Evolutionary conservation across 2,113 vertebrate genomes (phyloP), one percentile per base, ranked within the genome.

Genomic region (Caretta caretta): DNA sequence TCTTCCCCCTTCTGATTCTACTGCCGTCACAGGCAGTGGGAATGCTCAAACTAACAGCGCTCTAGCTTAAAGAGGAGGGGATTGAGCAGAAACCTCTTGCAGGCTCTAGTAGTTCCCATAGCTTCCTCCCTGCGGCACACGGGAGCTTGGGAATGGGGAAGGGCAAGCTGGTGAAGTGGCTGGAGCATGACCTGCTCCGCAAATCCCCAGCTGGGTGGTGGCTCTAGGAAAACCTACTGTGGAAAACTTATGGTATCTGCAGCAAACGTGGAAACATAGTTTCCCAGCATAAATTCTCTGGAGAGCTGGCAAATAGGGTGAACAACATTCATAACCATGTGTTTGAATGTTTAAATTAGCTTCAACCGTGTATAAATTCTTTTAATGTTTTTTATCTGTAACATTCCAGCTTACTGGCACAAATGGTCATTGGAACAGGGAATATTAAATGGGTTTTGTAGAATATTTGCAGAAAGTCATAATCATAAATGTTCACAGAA

Each of bases 1-100:
- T 35, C 53, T 96, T 95, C 93, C 87, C 81, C 83, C 53, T 90
- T 93, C 83, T 90, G 90, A 95, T 92, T 94, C 79, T 75, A 90
- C 85, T 91, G 75, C 80, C 95, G 80, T 87, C 75, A 89, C 95
- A 95, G 82, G 97, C 96, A 97, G 80, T 42, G 80, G 72, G 93
- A 97, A 96, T 88, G 87, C 38, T 22, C 76, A 81, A 97, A 88
- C 85, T 83, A 97, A 92, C 78, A 80, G 65, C 53, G 24, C 72
- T 75, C 22, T 29, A 91, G 72, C 86, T 95, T 95, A 80, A 92
- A 89, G 51, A 86, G 93, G 80, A 88, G 31, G 72, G 6, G 1
- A 86, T 85, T 91, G 93, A 95, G 80, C 1, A 90, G 81, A 92
- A 93, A 92, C 83, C 76, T 76, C 35, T 94, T 38, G 84, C 12